These are phyloP conservation scores for Raja brachyura DNA, from an alignment of 2,113 vertebrate species.

Conservation along the genomic window DNA sequence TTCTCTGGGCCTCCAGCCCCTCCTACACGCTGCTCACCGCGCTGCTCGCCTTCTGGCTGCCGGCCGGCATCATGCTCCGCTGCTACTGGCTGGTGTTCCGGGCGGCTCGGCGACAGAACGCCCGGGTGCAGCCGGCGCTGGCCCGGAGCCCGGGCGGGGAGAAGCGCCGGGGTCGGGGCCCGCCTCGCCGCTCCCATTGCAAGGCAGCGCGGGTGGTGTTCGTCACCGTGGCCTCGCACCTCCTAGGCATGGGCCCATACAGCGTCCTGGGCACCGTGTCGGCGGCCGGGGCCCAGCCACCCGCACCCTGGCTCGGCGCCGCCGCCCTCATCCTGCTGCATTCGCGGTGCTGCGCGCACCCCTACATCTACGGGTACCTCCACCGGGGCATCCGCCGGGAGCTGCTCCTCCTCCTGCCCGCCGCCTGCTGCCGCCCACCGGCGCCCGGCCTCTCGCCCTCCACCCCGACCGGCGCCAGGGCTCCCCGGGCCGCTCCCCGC, in stretches of 20 bases:
- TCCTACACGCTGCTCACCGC: slow-evolving; percentile 69
- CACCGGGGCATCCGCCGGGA: slow-evolving; percentile 72
- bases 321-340: slow-evolving; percentile 75
- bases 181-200: slow-evolving; percentile 68
- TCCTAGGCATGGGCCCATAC: slow-evolving; percentile 78
- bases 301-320: slow-evolving; percentile 71
- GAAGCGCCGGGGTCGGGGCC: slow-evolving; percentile 40
- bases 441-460: slow-evolving; percentile 57
- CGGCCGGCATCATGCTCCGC: slow-evolving; percentile 69
- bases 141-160: no score
- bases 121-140: slow-evolving; percentile 63
- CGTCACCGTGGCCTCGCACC: slow-evolving; percentile 74
- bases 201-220: slow-evolving; percentile 79
- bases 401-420: slow-evolving; percentile 63
- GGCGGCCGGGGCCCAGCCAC: slow-evolving; percentile 52
- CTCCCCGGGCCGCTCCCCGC: slow-evolving; percentile 46
- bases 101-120: slow-evolving; percentile 73
- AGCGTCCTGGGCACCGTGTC: slow-evolving; percentile 67
- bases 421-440: slow-evolving; percentile 59
- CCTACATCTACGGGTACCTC: slow-evolving; percentile 82
- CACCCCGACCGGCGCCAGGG: slow-evolving; percentile 60
- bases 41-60: slow-evolving; percentile 69
- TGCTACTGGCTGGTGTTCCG: slow-evolving; percentile 82
- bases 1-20: slow-evolving; percentile 72
- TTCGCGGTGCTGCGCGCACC: slow-evolving; percentile 77